Conservation (phyloP, 1,140 invertebrate species). For the Arctopsyche grandis region DNA sequence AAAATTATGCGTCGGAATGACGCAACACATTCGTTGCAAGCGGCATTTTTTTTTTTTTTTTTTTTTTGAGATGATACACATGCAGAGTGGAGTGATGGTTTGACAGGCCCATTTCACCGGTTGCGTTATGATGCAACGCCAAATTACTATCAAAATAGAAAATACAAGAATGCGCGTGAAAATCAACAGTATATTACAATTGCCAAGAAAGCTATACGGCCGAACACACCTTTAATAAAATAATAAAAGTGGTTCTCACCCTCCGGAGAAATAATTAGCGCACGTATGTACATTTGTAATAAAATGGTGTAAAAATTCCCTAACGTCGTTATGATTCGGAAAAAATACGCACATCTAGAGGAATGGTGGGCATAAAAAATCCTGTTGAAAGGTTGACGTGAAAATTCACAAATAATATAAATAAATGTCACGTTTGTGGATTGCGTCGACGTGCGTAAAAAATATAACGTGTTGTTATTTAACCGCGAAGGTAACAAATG, state of each 20-base stretch:
- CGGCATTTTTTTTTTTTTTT: too few species aligned
- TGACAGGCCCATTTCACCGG: not conserved
- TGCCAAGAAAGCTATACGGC: not conserved
- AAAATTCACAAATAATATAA: slow-evolving; percentile 27
- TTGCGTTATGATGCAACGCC: not conserved
- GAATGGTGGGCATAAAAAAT: not conserved
- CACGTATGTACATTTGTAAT: not conserved
- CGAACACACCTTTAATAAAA: not conserved
- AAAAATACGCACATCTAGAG: not conserved
- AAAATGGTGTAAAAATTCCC: not conserved
- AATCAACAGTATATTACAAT: not conserved
- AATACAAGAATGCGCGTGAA: not conserved
- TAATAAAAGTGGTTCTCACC: too few species aligned
- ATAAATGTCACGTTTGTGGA: slow-evolving; percentile 38
- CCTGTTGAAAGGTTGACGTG: slow-evolving; percentile 6
- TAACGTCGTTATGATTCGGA: not conserved
- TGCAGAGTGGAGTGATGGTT: not conserved
- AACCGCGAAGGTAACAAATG: slow-evolving; percentile 31
- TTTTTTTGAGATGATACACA: not conserved
- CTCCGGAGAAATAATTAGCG: not conserved
- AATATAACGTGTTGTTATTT: slow-evolving; percentile 21
- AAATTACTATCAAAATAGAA: not conserved
- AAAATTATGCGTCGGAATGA: not conserved
- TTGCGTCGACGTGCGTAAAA: slow-evolving; percentile 31
- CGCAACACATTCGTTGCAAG: not conserved